A percentile compares a stretch with the other conserved stretches of the same genome.
These are phyloP conservation scores for Protosalanx chinensis DNA, from an alignment of 2,797 vertebrate species.

Conservation along the genomic window DNA sequence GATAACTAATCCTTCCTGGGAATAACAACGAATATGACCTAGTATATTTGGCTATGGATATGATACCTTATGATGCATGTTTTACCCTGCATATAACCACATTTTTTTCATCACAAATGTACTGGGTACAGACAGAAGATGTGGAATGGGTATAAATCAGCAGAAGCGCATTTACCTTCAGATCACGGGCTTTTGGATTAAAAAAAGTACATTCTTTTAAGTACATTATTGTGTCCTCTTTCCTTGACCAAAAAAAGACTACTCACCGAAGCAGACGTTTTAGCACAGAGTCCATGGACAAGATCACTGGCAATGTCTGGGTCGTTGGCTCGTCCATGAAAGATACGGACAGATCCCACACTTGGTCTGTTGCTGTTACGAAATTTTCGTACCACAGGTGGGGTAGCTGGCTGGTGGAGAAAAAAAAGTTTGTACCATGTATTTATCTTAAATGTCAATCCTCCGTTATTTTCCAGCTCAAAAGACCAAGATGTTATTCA, in stretches of 20 bases:
- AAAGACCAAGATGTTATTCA: no score
- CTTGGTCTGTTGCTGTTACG: slow-evolving; percentile 69
- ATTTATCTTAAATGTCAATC: no score
- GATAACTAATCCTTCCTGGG: slow-evolving; percentile 67
- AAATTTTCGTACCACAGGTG: slow-evolving; percentile 73
- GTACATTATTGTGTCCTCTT: neutral
- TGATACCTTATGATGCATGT: neutral
- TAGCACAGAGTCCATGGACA: slow-evolving; percentile 73
- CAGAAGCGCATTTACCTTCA: no score
- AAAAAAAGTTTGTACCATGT: neutral
- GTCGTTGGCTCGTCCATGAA: slow-evolving; percentile 79
- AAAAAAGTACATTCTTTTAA: neutral
- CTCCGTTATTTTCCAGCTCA: no score
- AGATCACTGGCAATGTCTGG: slow-evolving; percentile 71
- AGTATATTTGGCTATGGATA: neutral
- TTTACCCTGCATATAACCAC: neutral
- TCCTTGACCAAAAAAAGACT: no score
- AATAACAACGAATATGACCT: neutral
- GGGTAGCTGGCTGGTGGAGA: slow-evolving; percentile 73
- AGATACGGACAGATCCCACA: slow-evolving; percentile 71
- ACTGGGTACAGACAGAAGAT: neutral
- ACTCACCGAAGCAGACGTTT: slow-evolving; percentile 68
- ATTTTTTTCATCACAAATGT: neutral
- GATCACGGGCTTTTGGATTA: neutral
- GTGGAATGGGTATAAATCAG: neutral